These are phyloP conservation scores for Oreotrochilus melanogaster DNA, from an alignment of 2,113 vertebrate species.

Conservation along the genomic window DNA sequence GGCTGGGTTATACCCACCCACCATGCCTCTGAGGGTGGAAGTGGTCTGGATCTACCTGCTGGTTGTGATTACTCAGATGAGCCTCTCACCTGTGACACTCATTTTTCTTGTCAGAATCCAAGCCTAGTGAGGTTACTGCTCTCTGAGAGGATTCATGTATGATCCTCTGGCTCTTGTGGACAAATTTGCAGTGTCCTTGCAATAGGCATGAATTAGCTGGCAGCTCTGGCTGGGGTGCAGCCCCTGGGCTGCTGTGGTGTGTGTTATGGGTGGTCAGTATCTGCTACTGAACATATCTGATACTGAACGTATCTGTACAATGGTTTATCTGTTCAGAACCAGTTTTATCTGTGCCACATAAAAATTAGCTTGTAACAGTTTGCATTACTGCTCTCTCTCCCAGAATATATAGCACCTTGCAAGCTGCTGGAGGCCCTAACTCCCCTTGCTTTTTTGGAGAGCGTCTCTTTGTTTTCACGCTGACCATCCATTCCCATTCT, in stretches of 20 bases:
- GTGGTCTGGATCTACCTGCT: not conserved
- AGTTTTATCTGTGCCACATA: not conserved
- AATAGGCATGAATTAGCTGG: fast-evolving
- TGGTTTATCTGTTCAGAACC: not conserved
- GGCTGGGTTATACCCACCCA: not conserved
- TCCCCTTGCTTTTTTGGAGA: not conserved
- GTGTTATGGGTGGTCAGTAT: not conserved
- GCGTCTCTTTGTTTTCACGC: not conserved
- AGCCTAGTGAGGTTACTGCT: not conserved
- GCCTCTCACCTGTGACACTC: not conserved
- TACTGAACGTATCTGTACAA: not conserved
- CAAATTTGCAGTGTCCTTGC: not conserved
- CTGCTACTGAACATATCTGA: not conserved
- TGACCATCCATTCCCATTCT: not conserved
- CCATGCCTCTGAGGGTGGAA: fast-evolving
- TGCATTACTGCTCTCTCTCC: not conserved
- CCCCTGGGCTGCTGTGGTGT: not conserved
- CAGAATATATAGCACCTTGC: not conserved
- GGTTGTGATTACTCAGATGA: fast-evolving
- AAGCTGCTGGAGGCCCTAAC: not conserved
- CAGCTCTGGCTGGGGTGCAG: not conserved
- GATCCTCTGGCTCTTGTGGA: fast-evolving
- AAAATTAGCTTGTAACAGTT: not conserved
- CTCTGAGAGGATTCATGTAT: not conserved
- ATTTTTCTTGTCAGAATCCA: not conserved